Base-by-base conservation (phyloP, 1,140 invertebrate species). In the Gonioctena quinquepunctata region DNA sequence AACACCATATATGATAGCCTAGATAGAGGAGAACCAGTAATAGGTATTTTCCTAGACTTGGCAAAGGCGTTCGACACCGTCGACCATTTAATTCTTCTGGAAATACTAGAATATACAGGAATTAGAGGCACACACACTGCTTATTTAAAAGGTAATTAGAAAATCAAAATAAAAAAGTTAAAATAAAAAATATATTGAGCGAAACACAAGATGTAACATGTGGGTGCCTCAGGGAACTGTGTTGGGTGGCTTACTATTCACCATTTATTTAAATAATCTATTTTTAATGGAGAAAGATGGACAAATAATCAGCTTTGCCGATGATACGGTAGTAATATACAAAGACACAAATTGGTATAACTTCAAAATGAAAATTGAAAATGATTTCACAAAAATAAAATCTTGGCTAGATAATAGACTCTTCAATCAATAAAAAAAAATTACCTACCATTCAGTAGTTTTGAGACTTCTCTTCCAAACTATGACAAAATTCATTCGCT, bases 281-380 rank as follows among this genome's bases (percentile, higher is more conserved):
- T 56, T 56, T 27, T 56, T 23, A 11, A 16, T 25, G n/a, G 16
- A 54, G 6, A 66, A 23, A 27, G 25, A 23, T 7, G 28, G 49
- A 5, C 16, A 56, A 27, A 57, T 66, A 7, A 23, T 66, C 50
- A 66, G 50, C 18, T 66, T 56, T 49, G 65, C 65, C 4, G 65
- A 66, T 56, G 65, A 66, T 18, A 66, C 65, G 26, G 65, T 54
- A 7, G n/a, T 56, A 6, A 19, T 66, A 27, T 66, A 57, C 28
- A 54, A 5, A 6, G 63, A 8, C 7, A 22, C 16, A 5, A 65
- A 50, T 22, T 65, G 63, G 42, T n/a, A 22, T 21, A 13, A 49
- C n/a, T 21, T 65, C 6, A 48, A 48, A 33, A 25, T 16, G 11
- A 65, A 62, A 33, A 19, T 21, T 28, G 25, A 62, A 62, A 62